A percentile compares a stretch with the other conserved stretches of the same genome.
phyloP scores from a whole-genome alignment of 2,797 vertebrate species.

The Psittacula echo region DNA sequence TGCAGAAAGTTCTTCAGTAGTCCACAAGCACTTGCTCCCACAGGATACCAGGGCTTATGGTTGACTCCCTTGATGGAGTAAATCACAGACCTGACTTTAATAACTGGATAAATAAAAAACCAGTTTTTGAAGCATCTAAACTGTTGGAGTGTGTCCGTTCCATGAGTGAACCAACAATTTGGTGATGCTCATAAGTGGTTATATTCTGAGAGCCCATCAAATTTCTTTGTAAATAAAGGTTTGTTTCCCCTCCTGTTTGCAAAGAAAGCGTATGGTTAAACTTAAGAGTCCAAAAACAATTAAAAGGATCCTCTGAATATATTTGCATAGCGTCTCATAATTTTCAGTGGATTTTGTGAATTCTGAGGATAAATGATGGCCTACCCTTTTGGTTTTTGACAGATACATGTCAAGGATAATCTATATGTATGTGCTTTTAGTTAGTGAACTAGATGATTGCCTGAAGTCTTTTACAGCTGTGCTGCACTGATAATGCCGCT shows the following conservation, averaged over 20 bases:
- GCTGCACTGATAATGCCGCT: neutral
- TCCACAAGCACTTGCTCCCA: neutral
- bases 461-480: neutral
- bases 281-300: neutral
- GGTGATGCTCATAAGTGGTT: neutral
- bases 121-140: neutral
- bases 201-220: neutral
- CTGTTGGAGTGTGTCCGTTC: neutral
- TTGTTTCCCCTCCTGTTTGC: neutral
- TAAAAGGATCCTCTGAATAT: neutral
- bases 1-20: neutral
- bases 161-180: neutral
- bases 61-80: neutral
- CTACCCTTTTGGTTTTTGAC: neutral
- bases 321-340: neutral
- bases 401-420: neutral
- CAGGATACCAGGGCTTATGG: neutral
- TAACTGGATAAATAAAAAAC: neutral
- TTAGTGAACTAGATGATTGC: neutral
- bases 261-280: neutral
- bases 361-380: neutral
- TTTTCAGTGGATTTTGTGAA: neutral
- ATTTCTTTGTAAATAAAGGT: neutral
- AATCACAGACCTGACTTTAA: neutral
- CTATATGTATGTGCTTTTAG: neutral